These are phyloP conservation scores for Phataginus tetradactyla DNA, from an alignment of 2,797 vertebrate genomes.

Conservation along the genomic window DNA sequence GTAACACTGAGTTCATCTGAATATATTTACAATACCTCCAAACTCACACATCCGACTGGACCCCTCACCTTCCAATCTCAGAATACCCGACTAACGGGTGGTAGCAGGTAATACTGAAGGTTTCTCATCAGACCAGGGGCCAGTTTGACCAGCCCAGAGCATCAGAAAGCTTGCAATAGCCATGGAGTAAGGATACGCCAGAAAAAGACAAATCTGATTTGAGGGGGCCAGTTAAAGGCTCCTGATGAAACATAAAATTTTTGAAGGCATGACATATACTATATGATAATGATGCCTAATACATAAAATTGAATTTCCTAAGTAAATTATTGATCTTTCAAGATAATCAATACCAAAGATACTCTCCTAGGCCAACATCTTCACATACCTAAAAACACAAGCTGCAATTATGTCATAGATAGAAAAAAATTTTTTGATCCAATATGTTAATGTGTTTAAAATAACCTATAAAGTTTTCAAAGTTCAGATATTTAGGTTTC, in stretches of 20 bases:
- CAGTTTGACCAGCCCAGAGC: neutral
- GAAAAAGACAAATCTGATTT: neutral
- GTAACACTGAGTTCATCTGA: neutral
- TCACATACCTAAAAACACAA: neutral
- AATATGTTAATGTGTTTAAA: conserved; percentile 25
- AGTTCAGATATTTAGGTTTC: conserved; percentile 7
- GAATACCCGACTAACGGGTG: neutral
- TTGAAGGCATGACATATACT: neutral
- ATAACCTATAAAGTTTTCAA: neutral
- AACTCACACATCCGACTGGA: neutral
- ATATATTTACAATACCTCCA: neutral
- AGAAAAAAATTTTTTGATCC: neutral
- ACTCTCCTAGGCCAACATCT: neutral
- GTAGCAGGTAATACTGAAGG: neutral
- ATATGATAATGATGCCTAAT: neutral
- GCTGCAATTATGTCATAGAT: neutral
- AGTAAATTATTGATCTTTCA: neutral
- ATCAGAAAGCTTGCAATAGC: neutral
- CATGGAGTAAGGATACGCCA: neutral
- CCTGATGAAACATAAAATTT: neutral
- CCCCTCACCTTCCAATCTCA: neutral
- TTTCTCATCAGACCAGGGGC: neutral
- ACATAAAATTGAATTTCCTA: conserved; percentile 33
- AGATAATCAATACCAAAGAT: neutral
- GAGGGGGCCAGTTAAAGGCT: neutral